Evolutionary conservation across 2,113 vertebrate genomes (phyloP), one percentile per base, ranked within the genome.

Genomic region (Hymenochirus boettgeri): DNA sequence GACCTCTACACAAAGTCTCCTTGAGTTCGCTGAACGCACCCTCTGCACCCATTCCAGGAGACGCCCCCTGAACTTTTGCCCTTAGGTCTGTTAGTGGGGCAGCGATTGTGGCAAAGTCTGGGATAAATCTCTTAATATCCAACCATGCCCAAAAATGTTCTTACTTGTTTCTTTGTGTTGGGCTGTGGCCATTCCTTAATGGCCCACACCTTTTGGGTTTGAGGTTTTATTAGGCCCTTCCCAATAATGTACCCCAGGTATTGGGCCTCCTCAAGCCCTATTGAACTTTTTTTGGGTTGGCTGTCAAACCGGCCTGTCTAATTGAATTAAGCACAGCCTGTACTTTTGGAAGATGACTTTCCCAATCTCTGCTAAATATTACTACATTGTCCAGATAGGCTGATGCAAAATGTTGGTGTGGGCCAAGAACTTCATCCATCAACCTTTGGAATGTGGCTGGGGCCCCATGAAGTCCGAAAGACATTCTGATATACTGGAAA

Each of bases 41-140:
- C 23, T 19, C 13, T 15, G 15, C 42, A 46, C n/a, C 42, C 4
- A 17, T 46, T 46, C 42, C 15, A 46, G 13, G 42, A 12, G n/a
- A 46, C 4, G 6, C 42, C 18, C 5, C 42, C 42, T 5, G 5
- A 46, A 17, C 42, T 19, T 46, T 8, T 31, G 13, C 22, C 48
- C 18, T 59, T 27, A 66, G 37, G 18, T 67, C 55, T 6, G 31
- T 67, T 3, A 60, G 45, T 9, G 24, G 24, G 47, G 55, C 64
- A 35, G 17, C 25, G 27, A 29, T 27, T 22, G 19, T 26, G 24
- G 21, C 21, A 46, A 58, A 66, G 12, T 18, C 33, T 4, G 64
- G 42, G 23, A 66, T 57, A 33, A 66, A 57, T 2, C 46, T 18
- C 2, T 29, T 67, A 67, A 6, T 23, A 67, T 7, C 39, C 45